Evolutionary conservation across 53 echinoderm and acorn worm genomes (phyloP), one percentile per base, ranked within the genome.

Genomic region (Echinometra lucunter): DNA sequence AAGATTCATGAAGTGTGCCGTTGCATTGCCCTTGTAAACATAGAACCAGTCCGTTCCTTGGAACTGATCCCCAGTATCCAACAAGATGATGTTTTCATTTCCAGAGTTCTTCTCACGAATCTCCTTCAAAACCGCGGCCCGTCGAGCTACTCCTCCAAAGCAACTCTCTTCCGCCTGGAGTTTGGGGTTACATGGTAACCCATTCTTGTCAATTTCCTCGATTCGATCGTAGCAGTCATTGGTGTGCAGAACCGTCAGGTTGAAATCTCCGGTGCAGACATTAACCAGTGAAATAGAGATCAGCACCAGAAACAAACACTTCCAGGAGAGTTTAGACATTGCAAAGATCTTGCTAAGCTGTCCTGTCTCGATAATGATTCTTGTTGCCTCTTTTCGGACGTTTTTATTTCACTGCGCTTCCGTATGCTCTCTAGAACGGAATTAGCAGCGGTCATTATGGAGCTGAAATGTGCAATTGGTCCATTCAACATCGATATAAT

Each of bases 31-130:
- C 69, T 92, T 92, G 95, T 97, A 98, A 0, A 95, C 97, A 55
- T 98, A 97, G 58, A 97, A 98, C 98, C 98, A 98, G 18, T 97
- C 95, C 11, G 98, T 97, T 0, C 97, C 98, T 49, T 98, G 98
- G 89, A 96, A 98, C 66, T 93, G 94, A 74, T 98, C 98, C 27
- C 98, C 98, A 3, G 96, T 96, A 74, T 98, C 98, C n/a, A 98
- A 28, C 6, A 98, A 58, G 15, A 98, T 17, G 12, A 96, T 96
- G 42, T 96, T 98, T 67, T 93, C 95, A 23, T 74, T 87, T 0
- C 67, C 47, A 18, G 55, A n/a, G 44, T 44, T 28, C 66, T 55
- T 91, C 58, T 82, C 91, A 27, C 96, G 95, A 9, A 96, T 95
- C 21, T 97, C 94, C 21, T 88, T 70, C 25, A 96, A 57, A 4